These are phyloP conservation scores for Agrotis exclamationis DNA, from an alignment of 2,888 invertebrate genomes.

Conservation along the genomic window DNA sequence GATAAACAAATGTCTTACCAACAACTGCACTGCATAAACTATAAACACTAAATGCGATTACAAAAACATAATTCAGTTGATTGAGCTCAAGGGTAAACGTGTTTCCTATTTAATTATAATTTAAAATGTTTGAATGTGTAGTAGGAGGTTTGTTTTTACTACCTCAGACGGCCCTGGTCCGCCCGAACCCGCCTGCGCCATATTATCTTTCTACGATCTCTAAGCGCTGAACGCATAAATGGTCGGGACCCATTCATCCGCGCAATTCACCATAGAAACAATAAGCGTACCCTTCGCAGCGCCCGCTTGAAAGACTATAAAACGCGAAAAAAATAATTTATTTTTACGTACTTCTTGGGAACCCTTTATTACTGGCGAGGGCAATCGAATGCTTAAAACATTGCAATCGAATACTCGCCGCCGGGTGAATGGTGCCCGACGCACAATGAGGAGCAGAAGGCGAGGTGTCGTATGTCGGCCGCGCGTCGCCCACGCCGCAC, in stretches of 20 bases:
- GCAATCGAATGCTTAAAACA: constrained; percentile 91
- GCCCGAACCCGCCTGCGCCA: constrained; percentile 82
- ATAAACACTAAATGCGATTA: constrained; percentile 1
- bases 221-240: constrained; percentile 84
- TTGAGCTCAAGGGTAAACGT: constrained; percentile 16
- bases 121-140: constrained; percentile 49
- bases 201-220: constrained; percentile 88
- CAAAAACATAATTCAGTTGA: constrained; percentile 1
- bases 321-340: constrained; percentile 82
- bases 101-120: constrained; percentile 29
- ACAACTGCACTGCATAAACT: constrained; percentile 15
- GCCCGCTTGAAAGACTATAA: constrained; percentile 85
- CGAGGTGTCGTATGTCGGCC: constrained; percentile 82
- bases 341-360: constrained; percentile 87
- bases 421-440: constrained; percentile 75
- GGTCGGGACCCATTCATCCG: constrained; percentile 85
- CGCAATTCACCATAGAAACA: constrained; percentile 89
- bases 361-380: constrained; percentile 87
- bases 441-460: constrained; percentile 73
- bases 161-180: constrained; percentile 80
- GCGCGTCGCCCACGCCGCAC: constrained; percentile 72
- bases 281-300: constrained; percentile 87
- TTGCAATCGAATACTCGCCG: constrained; percentile 87
- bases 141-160: constrained; percentile 87
- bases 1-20: constrained; percentile 26